These are phyloP conservation scores for Proterorhinus semilunaris DNA, from an alignment of 2,113 vertebrate species.

Conservation along the genomic window DNA sequence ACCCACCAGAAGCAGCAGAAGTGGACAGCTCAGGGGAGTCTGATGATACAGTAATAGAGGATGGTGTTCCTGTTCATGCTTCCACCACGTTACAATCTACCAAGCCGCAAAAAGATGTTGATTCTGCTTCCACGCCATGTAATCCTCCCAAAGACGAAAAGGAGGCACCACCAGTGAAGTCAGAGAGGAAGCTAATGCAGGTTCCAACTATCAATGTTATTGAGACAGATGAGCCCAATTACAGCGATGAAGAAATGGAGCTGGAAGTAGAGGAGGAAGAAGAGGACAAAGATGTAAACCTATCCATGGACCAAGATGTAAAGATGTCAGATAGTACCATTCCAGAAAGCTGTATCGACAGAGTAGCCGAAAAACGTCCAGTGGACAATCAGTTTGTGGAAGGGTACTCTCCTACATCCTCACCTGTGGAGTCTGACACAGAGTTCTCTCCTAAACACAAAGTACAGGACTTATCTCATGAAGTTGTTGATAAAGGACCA, in stretches of 20 bases:
- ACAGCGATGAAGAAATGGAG: constrained; percentile 72
- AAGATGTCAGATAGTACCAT: constrained; percentile 32
- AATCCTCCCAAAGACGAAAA: constrained; percentile 33
- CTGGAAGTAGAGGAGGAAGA: constrained; percentile 58
- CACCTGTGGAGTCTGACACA: constrained; percentile 62
- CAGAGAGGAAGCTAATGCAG: constrained; percentile 64
- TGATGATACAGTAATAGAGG: constrained; percentile 88
- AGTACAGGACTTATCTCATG: constrained; percentile 21
- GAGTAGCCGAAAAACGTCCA: constrained; percentile 41
- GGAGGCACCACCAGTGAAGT: constrained; percentile 30
- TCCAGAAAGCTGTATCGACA: constrained; percentile 23
- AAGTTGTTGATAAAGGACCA: constrained; percentile 14
- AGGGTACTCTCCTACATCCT: constrained; percentile 65
- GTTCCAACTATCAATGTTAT: constrained; percentile 82
- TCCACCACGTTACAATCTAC: constrained; percentile 11
- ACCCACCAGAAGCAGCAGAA: constrained; percentile 69
- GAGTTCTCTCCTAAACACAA: constrained; percentile 61
- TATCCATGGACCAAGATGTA: constrained; percentile 28
- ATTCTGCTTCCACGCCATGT: neutral
- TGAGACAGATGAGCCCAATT: constrained; percentile 76
- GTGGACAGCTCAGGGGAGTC: constrained; percentile 87
- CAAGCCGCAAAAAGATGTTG: neutral
- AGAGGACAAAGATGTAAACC: constrained; percentile 50
- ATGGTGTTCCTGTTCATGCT: constrained; percentile 43
- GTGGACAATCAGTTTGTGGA: constrained; percentile 64